phyloP scores from a whole-genome alignment of 2,888 invertebrate species.

The Drosophila emarginata region DNA sequence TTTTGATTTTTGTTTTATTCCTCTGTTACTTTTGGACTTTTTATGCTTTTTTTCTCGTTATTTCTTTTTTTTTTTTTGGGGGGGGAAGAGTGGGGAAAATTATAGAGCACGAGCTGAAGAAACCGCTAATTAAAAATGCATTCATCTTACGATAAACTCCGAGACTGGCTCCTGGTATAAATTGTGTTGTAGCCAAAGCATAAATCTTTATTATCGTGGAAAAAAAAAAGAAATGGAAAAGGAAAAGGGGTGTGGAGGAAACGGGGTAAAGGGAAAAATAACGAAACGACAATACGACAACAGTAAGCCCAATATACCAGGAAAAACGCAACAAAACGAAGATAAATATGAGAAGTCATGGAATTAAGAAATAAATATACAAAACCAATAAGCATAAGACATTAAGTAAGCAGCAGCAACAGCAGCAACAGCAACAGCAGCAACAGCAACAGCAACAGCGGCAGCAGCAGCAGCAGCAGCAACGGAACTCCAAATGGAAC shows the following conservation, averaged over 20 bases:
- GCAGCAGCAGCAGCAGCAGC: conserved; percentile 22
- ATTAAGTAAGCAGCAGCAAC: conserved; percentile 42
- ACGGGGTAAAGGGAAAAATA: background rate
- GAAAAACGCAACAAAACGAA: conserved; percentile 33
- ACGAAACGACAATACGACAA: conserved; percentile 62
- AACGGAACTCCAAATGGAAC: conserved; percentile 49
- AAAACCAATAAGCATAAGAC: conserved; percentile 59
- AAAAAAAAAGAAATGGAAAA: background rate
- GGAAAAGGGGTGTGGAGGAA: background rate
- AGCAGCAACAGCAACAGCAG: background rate
- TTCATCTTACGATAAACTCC: conserved; percentile 51
- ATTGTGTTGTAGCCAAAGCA: conserved; percentile 31
- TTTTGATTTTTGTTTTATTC: background rate
- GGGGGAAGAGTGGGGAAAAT: conserved; percentile 24
- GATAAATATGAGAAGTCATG: conserved; percentile 56
- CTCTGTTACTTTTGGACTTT: background rate
- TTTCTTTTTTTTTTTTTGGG: background rate
- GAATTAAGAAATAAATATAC: conserved; percentile 63
- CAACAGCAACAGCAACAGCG: conserved; percentile 27
- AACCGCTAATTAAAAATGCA: conserved; percentile 72
- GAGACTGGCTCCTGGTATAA: conserved; percentile 49
- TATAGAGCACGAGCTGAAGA: conserved; percentile 27
- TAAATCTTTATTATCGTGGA: conserved; percentile 70
- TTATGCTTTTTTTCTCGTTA: background rate
- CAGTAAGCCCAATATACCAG: conserved; percentile 50